phyloP scores from a whole-genome alignment of 2,113 vertebrate genomes.

The Tupaia tana region DNA sequence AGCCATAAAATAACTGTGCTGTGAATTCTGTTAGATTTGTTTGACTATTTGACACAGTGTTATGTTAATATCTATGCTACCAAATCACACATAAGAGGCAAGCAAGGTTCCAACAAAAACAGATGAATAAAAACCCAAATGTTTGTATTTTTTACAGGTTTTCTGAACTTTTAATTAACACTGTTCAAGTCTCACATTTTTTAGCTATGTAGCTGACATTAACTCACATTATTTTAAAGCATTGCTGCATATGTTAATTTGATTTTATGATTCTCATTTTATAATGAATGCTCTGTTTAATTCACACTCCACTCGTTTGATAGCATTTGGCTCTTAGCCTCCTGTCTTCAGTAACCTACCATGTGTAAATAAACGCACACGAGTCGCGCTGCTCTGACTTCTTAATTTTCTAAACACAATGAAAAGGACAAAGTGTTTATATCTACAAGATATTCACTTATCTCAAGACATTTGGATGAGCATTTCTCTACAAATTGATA shows the following conservation, averaged over 20 bases:
- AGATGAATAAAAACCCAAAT: neutral
- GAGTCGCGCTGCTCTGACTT: constrained; percentile 63
- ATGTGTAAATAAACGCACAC: constrained; percentile 72
- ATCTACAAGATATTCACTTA: constrained; percentile 39
- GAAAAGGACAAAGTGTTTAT: constrained; percentile 58
- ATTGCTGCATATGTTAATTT: constrained; percentile 32
- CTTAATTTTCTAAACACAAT: constrained; percentile 72
- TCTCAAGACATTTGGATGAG: neutral
- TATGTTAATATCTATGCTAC: constrained; percentile 8
- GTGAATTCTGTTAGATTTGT: neutral
- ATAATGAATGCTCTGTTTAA: constrained; percentile 13
- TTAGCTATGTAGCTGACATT: neutral
- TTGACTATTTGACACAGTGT: neutral
- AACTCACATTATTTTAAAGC: constrained; percentile 27
- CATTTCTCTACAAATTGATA: neutral
- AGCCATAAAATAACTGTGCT: neutral
- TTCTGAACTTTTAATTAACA: constrained; percentile 57
- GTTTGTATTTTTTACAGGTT: neutral
- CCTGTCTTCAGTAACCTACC: constrained; percentile 55
- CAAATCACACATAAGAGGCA: neutral
- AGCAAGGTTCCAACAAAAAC: constrained; percentile 19
- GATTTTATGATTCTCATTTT: constrained; percentile 51
- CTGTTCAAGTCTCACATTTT: neutral
- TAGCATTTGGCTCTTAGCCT: constrained; percentile 65
- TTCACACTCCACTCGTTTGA: constrained; percentile 48